These are phyloP conservation scores for Tympanoctomys barrerae DNA, from an alignment of 2,797 vertebrate genomes.

Conservation along the genomic window DNA sequence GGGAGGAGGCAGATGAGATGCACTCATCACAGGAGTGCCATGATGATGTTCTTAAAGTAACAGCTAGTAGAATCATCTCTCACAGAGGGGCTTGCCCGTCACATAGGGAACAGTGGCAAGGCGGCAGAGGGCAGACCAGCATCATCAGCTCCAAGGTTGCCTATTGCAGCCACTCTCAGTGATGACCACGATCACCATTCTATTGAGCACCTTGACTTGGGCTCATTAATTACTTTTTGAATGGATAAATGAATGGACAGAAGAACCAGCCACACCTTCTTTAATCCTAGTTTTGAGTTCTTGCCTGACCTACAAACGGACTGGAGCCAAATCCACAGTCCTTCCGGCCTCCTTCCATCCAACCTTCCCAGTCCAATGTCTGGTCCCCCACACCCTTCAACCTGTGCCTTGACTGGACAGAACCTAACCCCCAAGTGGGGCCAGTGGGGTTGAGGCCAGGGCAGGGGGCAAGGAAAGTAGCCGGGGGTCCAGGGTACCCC, in stretches of 20 bases:
- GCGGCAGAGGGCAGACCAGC: not conserved
- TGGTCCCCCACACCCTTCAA: not conserved
- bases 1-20: not conserved
- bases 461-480: slow-evolving; percentile 40
- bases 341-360: not conserved
- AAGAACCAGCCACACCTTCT: slow-evolving; percentile 62
- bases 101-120: not conserved
- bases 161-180: not conserved
- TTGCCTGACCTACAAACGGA: slow-evolving; percentile 60
- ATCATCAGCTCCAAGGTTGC: not conserved
- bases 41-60: not conserved
- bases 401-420: not conserved
- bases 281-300: slow-evolving; percentile 14
- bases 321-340: slow-evolving; percentile 23
- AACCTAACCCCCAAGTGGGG: not conserved
- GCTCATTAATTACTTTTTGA: slow-evolving; percentile 47
- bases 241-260: slow-evolving; percentile 42
- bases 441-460: slow-evolving; percentile 49
- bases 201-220: not conserved
- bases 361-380: not conserved
- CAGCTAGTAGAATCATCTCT: not conserved
- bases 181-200: not conserved
- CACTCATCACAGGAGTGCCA: too few species aligned
- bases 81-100: not conserved
- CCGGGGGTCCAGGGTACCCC: slow-evolving; percentile 66